Evolutionary conservation across 1,140 invertebrate genomes (phyloP), one percentile per base, ranked within the genome.

Genomic region (Luehdorfia chinensis): DNA sequence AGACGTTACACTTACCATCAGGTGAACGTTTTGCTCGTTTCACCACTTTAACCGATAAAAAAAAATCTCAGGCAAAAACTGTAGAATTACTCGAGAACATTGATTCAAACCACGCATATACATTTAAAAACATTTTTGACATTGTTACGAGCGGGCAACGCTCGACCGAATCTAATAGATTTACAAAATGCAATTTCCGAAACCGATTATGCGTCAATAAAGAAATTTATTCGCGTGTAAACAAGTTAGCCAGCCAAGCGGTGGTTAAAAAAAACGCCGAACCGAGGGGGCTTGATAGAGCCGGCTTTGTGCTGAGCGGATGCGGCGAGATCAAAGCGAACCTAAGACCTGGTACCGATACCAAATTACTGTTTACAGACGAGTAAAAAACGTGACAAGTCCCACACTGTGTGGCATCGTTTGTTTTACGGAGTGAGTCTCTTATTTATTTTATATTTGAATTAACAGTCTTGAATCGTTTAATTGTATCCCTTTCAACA

Each of bases 191-290:
- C 57, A 60, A 55, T 63, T 59, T 71, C 59, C 60, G 56, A 60
- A 66, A 54, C 71, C 74, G 75, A 77, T 77, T 77, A 68, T 47
- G 50, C 55, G 61, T 47, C 57, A 53, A 65, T 70, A 62, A 41
- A 54, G 49, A 64, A 61, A 66, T 64, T 61, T 68, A 69, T 57
- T 65, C 57, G 55, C 51, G 70, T 70, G 68, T 74, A 72, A 75
- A 75, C 62, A 66, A 59, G 50, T 61, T 61, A 61, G 54, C 58
- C 44, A 48, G 37, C 37, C 37, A 32, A 47, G n/a, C 47, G 30
- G 6, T 33, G 12, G 31, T 2, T 14, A 4, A 21, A 15, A 34
- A 7, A 47, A 32, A 47, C 11, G 30, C 15, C 31, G 31, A 39
- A 16, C 27, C 21, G 43, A 37, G 15, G 32, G 43, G 34, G 43